Conservation (phyloP, 2,888 invertebrate genomes). For the Ischnus inquisitorius region DNA sequence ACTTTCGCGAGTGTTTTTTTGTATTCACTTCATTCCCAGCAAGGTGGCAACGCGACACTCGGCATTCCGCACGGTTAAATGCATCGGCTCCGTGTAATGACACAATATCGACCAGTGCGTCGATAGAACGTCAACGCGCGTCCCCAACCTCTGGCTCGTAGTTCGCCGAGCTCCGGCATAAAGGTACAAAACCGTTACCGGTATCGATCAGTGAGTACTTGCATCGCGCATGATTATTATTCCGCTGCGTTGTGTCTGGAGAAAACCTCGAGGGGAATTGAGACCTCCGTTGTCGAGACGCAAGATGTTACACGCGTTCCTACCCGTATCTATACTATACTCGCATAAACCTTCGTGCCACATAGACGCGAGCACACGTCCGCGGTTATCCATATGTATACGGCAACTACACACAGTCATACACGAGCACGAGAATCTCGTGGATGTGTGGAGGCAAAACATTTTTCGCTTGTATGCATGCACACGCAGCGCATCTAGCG, state of each 20-base stretch:
- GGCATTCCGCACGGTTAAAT: conserved; percentile 67
- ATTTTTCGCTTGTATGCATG: conserved; percentile 40
- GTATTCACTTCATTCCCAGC: conserved; percentile 59
- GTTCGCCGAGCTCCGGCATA: not conserved
- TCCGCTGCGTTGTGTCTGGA: conserved; percentile 65
- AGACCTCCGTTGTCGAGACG: conserved; percentile 80
- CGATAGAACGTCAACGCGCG: conserved; percentile 41
- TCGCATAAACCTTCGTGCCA: conserved; percentile 36
- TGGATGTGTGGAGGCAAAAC: conserved; percentile 34
- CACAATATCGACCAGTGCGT: conserved; percentile 47
- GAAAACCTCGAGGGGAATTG: conserved; percentile 74
- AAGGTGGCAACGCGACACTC: conserved; percentile 67
- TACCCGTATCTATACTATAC: conserved; percentile 42
- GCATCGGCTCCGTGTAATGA: conserved; percentile 66
- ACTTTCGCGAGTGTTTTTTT: conserved; percentile 9
- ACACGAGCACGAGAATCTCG: not conserved
- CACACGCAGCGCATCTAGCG: conserved; percentile 21
- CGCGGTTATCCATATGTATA: not conserved
- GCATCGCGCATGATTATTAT: conserved; percentile 67
- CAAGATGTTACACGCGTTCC: conserved; percentile 68
- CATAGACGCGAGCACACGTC: conserved; percentile 1
- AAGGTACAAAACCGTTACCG: conserved; percentile 7
- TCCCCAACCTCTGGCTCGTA: conserved; percentile 1
- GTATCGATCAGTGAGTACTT: conserved; percentile 66
- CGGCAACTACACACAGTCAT: not conserved